Evolutionary conservation across 2,113 vertebrate genomes (phyloP).

Genomic region (Ceyx margarethae): DNA sequence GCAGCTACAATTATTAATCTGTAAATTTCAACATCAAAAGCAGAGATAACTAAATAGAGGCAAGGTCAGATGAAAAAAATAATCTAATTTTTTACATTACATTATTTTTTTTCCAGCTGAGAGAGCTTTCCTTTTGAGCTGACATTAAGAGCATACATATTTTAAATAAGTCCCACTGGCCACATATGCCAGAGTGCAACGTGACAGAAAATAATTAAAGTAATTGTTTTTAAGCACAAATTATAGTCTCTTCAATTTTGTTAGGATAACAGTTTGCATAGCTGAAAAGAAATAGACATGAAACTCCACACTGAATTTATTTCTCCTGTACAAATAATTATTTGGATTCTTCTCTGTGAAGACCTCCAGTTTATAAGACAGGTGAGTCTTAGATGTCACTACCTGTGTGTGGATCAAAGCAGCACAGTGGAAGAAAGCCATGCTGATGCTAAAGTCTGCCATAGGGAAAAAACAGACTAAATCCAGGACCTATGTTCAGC

Average conservation of each 20-base stretch:
- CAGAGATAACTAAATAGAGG: constrained; percentile 12
- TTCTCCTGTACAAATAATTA: not conserved
- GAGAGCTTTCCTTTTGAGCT: not conserved
- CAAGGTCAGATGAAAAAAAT: constrained; percentile 5
- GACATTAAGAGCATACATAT: not conserved
- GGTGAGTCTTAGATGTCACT: not conserved
- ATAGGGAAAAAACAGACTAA: not conserved
- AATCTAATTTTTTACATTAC: not conserved
- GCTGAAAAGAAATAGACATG: not conserved
- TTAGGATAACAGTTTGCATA: not conserved
- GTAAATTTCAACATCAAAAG: constrained; percentile 26
- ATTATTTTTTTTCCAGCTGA: not conserved
- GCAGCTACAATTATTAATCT: constrained; percentile 12
- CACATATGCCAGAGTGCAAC: not conserved
- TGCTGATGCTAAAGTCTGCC: not conserved
- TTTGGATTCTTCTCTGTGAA: not conserved
- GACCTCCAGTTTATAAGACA: not conserved
- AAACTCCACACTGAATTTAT: not conserved
- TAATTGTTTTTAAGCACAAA: constrained; percentile 36
- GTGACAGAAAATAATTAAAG: constrained; percentile 16
- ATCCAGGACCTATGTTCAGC: not conserved
- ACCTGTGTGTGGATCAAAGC: not conserved
- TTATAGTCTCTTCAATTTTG: not conserved
- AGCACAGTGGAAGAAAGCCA: not conserved
- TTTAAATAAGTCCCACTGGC: constrained; percentile 2